Base-by-base conservation (phyloP, 2,113 vertebrate species). In the Nothocercus nigrocapillus region DNA sequence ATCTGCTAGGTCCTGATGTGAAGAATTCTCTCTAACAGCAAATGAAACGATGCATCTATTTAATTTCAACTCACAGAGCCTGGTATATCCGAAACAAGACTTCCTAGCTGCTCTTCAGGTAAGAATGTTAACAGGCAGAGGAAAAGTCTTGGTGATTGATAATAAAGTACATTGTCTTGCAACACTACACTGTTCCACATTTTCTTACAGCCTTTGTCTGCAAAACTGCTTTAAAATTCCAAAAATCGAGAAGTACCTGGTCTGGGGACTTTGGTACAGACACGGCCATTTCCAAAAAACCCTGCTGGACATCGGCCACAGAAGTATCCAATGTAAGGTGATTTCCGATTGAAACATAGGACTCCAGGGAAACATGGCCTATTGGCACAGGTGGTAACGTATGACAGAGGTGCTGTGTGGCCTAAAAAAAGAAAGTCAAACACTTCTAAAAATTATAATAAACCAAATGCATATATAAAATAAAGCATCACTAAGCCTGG, bases 301-400 rank as follows among this genome's bases (percentile, higher is more conserved):
- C 98, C 98, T 0, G 91, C 95, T 4, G 98, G 98, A 67, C 98
- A 98, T 15, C 95, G 97, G 27, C 98, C 97, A 1, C 98, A 98
- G 59, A 98, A 81, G 9, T 98, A 98, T 1, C 98, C 98, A 0
- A 96, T 15, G 4, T 63, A n/a, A 8, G 98, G 98, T 3, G 97
- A 95, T 7, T 88, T 96, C 56, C 96, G 85, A 88, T 98, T 97
- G 40, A 98, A 96, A 63, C 98, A 99, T 2, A 97, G 79, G 20
- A 95, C 98, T 18, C 98, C 98, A 0, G 98, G 98, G 82, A 98
- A 99, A 47, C 98, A 98, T 0, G 98, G 98, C 67, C 98, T 90
- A 51, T 89, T 97, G 87, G 97, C 95, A 87, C 98, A 98, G 9
- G 95, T 94, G 4, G 97, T 96, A 1, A 78, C 7, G 2, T 3